A percentile compares a stretch with the other conserved stretches of the same genome.
Conservation (phyloP, 2,888 invertebrate genomes). For the Maniola hyperantus region DNA sequence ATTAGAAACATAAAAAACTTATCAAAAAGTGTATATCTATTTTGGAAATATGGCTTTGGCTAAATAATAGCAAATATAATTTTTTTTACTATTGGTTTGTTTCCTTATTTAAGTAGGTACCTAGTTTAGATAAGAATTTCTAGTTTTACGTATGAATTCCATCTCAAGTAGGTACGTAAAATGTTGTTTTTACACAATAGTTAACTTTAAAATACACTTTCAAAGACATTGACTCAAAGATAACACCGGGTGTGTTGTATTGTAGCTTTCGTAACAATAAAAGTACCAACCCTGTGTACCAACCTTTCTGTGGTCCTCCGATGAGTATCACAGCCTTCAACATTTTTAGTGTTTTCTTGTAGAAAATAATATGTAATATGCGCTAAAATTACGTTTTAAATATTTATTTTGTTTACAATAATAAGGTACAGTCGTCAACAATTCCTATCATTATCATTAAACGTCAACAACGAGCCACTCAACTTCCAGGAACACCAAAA, state of each 20-base stretch:
- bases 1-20: too few species aligned
- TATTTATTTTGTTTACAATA: neutral
- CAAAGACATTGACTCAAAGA: too few species aligned
- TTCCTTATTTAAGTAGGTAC: too few species aligned
- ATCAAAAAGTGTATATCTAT: too few species aligned
- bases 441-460: neutral
- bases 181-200: too few species aligned
- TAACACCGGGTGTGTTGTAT: conserved; percentile 58
- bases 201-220: too few species aligned
- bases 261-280: conserved; percentile 19
- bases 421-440: neutral
- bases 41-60: too few species aligned
- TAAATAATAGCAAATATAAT: too few species aligned
- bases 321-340: conserved; percentile 95
- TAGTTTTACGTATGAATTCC: too few species aligned
- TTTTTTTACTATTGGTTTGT: too few species aligned
- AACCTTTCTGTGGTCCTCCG: conserved; percentile 97
- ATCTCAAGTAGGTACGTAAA: too few species aligned
- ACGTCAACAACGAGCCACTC: neutral
- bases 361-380: neutral
- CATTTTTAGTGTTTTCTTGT: conserved; percentile 64
- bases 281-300: conserved; percentile 34
- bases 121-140: too few species aligned
- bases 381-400: neutral
- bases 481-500: neutral